These are phyloP conservation scores for Tenthredo scrophulariae DNA, from an alignment of 2,888 invertebrate species.

Conservation along the genomic window DNA sequence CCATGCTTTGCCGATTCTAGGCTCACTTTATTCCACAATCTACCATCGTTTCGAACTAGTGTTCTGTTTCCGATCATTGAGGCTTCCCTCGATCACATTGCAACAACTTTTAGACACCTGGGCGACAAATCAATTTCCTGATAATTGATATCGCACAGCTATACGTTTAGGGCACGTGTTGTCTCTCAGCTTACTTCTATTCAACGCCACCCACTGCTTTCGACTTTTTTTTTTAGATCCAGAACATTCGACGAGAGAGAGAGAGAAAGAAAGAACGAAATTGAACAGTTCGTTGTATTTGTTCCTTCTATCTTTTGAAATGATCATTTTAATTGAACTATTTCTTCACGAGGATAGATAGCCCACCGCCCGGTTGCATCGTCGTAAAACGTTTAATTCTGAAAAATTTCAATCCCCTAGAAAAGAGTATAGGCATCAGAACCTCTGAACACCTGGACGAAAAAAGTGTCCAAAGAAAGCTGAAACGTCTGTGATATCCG, in stretches of 20 bases:
- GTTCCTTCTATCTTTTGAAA: not conserved
- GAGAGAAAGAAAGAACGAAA: not conserved
- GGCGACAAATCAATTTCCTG: constrained; percentile 4
- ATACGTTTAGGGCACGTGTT: not conserved
- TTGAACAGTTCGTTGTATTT: not conserved
- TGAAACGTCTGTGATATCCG: constrained; percentile 37
- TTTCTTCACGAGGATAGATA: not conserved
- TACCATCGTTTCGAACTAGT: constrained; percentile 1
- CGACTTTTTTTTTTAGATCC: not conserved
- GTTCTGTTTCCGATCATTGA: constrained; percentile 26
- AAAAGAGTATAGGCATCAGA: not conserved
- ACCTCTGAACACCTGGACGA: constrained; percentile 33
- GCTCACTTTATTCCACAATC: constrained; percentile 41
- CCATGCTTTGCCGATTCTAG: constrained; percentile 34
- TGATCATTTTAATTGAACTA: not conserved
- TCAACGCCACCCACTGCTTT: not conserved
- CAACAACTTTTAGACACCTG: constrained; percentile 23
- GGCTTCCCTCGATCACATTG: constrained; percentile 32
- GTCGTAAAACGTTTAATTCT: not conserved
- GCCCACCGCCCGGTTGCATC: too few relatives aligned
- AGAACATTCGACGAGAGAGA: not conserved
- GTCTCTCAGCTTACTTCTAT: not conserved
- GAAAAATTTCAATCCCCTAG: not conserved
- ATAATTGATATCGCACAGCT: constrained; percentile 26
- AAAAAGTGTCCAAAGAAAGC: constrained; percentile 11